Evolutionary conservation across 2,888 invertebrate species (phyloP).

Genomic region (Lamproptera curius): DNA sequence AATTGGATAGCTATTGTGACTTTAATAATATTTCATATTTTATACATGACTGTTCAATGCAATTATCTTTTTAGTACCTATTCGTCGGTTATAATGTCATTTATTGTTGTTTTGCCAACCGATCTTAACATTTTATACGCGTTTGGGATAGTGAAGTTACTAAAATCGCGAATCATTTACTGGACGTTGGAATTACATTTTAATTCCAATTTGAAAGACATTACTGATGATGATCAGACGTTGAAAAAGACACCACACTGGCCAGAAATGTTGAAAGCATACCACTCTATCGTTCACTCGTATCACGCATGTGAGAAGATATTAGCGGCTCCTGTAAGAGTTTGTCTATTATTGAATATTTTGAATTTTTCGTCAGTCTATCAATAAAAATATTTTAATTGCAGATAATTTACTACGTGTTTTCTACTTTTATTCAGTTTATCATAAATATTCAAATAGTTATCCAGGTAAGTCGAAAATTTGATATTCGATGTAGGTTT

Average conservation of each 20-base stretch:
- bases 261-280: slow-evolving; percentile 1
- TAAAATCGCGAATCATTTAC: background rate
- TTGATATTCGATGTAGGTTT: background rate
- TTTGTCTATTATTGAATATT: background rate
- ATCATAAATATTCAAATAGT: slow-evolving; percentile 9
- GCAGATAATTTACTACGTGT: slow-evolving; percentile 10
- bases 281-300: background rate
- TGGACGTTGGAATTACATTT: slow-evolving; percentile 6
- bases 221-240: background rate
- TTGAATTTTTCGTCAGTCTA: background rate
- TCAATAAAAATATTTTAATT: background rate
- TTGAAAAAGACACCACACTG: background rate
- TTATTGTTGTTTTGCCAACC: background rate
- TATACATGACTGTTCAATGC: background rate
- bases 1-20: slow-evolving; percentile 2
- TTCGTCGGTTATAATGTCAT: background rate
- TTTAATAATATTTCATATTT: background rate
- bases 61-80: background rate
- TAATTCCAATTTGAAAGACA: background rate
- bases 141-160: background rate
- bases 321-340: slow-evolving; percentile 7
- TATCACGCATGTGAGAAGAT: slow-evolving; percentile 5
- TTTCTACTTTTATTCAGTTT: slow-evolving; percentile 5
- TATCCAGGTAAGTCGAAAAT: slow-evolving; percentile 1
- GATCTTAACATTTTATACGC: slow-evolving; percentile 10